Evolutionary conservation across 2,113 vertebrate genomes (phyloP), one percentile per base, ranked within the genome.

Genomic region (Notarius lentiginosus): DNA sequence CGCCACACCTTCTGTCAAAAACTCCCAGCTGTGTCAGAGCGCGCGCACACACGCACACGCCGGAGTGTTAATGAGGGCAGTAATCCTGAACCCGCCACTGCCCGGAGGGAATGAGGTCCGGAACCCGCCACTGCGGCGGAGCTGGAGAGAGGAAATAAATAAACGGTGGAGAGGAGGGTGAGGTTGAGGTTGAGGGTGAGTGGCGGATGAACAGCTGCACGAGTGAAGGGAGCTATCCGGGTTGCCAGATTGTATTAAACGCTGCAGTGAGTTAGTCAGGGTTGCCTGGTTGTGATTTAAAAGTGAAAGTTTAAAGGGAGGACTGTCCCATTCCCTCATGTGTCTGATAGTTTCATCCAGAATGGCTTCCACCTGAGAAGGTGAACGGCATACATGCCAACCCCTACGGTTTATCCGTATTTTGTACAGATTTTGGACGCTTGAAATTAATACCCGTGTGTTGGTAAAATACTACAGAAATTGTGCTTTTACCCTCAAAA

Each of bases 211-310:
- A 82, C 82, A 70, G 83, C 83, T 84, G 68, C 83, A 9, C 22
- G 60, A 20, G 49, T 34, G 49, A 55, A 27, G 82, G 49, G 82
- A 30, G n/a, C 79, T 81, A 27, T 15, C 49, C 22, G 47, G 47
- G 82, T 83, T 83, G 82, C 82, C 82, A 83, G 63, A 68, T 68
- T 68, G 7, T 1, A 49, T 0, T 24, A 17, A 65, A 14, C 18
- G 12, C 47, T 11, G 55, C 18, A 65, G 34, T 7, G 18, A 24
- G 20, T 8, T 14, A 5, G 1, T 10, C 63, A 1, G n/a, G 82
- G 82, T 83, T 83, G 82, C 82, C 82, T 49, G 49, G 34, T 83
- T 55, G 30, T 61, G 49, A 2, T 61, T 81, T 61, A 15, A 24
- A 61, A 41, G 56, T 61, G 10, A 12, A 10, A 4, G 34, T 15